These are phyloP conservation scores for Gadus chalcogrammus DNA, from an alignment of 2,113 vertebrate species.

Conservation along the genomic window DNA sequence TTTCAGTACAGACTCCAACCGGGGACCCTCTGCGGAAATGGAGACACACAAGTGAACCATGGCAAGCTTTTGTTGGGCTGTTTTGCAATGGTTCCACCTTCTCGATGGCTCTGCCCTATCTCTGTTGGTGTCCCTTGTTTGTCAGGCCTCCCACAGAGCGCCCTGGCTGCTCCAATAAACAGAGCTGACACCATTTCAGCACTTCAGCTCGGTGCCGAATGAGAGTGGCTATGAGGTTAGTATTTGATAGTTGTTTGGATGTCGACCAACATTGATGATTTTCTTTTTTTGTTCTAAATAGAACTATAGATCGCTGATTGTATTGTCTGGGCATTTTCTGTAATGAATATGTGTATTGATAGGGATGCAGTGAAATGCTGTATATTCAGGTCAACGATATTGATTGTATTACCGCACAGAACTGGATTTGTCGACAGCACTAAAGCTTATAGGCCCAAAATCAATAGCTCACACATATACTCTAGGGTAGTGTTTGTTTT, in stretches of 20 bases:
- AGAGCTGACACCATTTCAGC: slow-evolving; percentile 59
- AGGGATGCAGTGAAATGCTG: slow-evolving; percentile 41
- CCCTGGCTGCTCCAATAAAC: slow-evolving; percentile 22
- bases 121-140: slow-evolving; percentile 56
- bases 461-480: slow-evolving; percentile 54
- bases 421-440: slow-evolving; percentile 37
- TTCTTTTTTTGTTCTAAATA: slow-evolving; percentile 36
- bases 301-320: slow-evolving; percentile 48
- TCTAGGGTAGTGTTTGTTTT: not conserved
- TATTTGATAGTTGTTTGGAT: slow-evolving; percentile 27
- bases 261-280: slow-evolving; percentile 43
- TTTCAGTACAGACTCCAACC: slow-evolving; percentile 63
- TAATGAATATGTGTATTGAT: slow-evolving; percentile 68
- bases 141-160: slow-evolving; percentile 27
- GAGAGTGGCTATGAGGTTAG: slow-evolving; percentile 26
- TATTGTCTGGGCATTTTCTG: slow-evolving; percentile 38
- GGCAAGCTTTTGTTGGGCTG: slow-evolving; percentile 45
- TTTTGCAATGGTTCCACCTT: slow-evolving; percentile 27
- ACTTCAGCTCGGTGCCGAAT: slow-evolving; percentile 28
- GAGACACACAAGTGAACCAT: slow-evolving; percentile 69
- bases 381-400: slow-evolving; percentile 75
- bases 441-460: slow-evolving; percentile 53
- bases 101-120: slow-evolving; percentile 51
- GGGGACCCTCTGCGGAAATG: slow-evolving; percentile 56
- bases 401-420: slow-evolving; percentile 52